phyloP scores from a whole-genome alignment of 2,888 invertebrate genomes.

The Zaprionus obscuricornis region DNA sequence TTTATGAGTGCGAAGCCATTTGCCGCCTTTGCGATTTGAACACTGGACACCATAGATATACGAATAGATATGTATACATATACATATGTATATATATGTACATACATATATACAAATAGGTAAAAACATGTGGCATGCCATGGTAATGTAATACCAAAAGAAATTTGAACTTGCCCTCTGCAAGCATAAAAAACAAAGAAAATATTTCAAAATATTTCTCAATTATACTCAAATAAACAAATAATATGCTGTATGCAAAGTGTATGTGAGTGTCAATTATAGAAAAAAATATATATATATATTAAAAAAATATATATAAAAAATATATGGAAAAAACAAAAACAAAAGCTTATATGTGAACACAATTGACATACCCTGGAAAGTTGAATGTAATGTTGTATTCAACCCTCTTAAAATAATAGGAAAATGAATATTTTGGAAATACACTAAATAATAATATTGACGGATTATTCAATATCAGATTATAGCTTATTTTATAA shows the following conservation, averaged over 20 bases:
- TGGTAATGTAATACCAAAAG: conserved; percentile 31
- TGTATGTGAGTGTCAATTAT: conserved; percentile 50
- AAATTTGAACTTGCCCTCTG: conserved; percentile 53
- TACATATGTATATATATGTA: conserved; percentile 23
- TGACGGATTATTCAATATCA: no score
- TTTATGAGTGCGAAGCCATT: conserved; percentile 75
- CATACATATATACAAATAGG: not conserved
- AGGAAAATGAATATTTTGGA: no score
- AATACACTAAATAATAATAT: no score
- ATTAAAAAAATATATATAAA: conserved; percentile 27
- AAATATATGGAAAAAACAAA: conserved; percentile 12
- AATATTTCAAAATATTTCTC: conserved; percentile 38
- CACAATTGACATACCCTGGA: not conserved
- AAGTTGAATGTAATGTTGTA: no score
- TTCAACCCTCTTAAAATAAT: no score
- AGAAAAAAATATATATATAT: conserved; percentile 4
- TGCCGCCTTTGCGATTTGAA: conserved; percentile 53
- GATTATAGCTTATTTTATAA: no score
- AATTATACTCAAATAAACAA: conserved; percentile 64
- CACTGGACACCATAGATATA: conserved; percentile 44
- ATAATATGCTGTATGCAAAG: conserved; percentile 27
- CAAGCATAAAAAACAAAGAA: conserved; percentile 9
- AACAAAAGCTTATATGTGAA: not conserved
- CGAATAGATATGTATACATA: conserved; percentile 39
- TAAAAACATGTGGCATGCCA: conserved; percentile 11